Percentiles rank a stretch among this genome's conserved stretches.
These are phyloP conservation scores for Lagodon rhomboides DNA, from an alignment of 2,797 vertebrate species.

Conservation along the genomic window DNA sequence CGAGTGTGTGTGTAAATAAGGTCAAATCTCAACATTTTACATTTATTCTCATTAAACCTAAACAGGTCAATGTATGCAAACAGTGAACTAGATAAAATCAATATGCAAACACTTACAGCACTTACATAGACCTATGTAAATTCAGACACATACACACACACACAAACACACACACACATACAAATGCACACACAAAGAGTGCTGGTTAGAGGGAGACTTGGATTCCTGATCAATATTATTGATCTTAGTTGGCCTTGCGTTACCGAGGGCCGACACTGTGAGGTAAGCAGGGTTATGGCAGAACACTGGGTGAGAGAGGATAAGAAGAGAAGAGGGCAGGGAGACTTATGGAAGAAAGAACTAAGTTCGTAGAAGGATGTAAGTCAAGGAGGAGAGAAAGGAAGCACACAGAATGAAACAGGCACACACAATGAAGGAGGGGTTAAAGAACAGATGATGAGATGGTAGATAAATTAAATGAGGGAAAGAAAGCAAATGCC, in stretches of 20 bases:
- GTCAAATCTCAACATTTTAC: constrained; percentile 64
- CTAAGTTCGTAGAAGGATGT: neutral
- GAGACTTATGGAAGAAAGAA: neutral
- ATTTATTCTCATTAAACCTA: constrained; percentile 71
- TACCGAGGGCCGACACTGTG: constrained; percentile 42
- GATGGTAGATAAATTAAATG: neutral
- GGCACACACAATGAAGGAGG: no score
- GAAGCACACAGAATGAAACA: neutral
- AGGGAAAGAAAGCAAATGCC: neutral
- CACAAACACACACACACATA: constrained; percentile 6
- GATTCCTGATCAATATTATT: constrained; percentile 55
- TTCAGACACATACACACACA: constrained; percentile 11
- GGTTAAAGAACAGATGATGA: neutral
- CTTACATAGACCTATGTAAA: constrained; percentile 33
- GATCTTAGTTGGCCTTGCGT: constrained; percentile 45
- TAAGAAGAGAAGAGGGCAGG: neutral
- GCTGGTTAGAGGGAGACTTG: constrained; percentile 38
- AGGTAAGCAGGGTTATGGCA: constrained; percentile 49
- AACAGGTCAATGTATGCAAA: constrained; percentile 59
- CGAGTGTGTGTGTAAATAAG: constrained; percentile 38
- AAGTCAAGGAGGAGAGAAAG: neutral
- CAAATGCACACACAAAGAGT: constrained; percentile 14
- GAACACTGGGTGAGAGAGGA: neutral
- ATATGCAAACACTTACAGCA: constrained; percentile 53
- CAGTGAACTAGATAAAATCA: constrained; percentile 50